Base-by-base conservation (phyloP, 1,140 invertebrate genomes). In the Chionoecetes opilio region DNA sequence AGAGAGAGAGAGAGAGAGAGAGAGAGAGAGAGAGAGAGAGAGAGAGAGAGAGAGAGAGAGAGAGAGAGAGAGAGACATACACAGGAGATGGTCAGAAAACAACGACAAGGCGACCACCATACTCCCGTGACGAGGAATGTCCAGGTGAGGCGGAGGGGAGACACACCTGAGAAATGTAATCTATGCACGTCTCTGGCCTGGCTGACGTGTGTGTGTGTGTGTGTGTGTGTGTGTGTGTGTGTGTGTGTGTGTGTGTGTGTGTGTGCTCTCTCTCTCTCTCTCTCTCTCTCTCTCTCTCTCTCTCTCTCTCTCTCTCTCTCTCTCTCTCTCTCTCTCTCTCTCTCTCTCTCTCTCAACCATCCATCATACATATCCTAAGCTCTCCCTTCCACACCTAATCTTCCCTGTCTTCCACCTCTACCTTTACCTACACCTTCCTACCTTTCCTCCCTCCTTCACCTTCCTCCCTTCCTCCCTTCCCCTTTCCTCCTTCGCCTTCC, bases 181-280 rank as follows among this genome's bases (percentile, higher is more conserved):
- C 53, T 21, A 63, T 63, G 53, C 53, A 63, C 53, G 53, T 21
- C 53, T 63, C 17, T 6, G 53, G 9, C 53, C 17, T 21, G 53
- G 53, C 53, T 26, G 9, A 26, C n/a, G 63, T 75, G 63, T 75
- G 63, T 75, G 63, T 75, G 63, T 75, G 63, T 75, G 63, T 75
- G n/a, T 75, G 63, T 75, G 63, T 75, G 63, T 75, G 63, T 75
- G 63, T 75, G 63, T 75, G 63, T 75, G 63, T 75, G 63, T 75
- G 63, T 75, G 63, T 75, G 63, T 75, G 63, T 75, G 63, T 75
- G 63, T 75, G 63, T 75, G 63, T n/a, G 63, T 75, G 63, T 75
- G 38, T 41, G 3, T n/a, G 3, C 38, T 41, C 38, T 41, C 38
- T 41, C 38, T 41, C 38, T 41, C 38, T 41, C 38, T 41, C 2